Percentiles rank a stretch among this genome's conserved stretches.
Conservation (phyloP, 2,113 vertebrate genomes). For the Notothenia rossii region DNA sequence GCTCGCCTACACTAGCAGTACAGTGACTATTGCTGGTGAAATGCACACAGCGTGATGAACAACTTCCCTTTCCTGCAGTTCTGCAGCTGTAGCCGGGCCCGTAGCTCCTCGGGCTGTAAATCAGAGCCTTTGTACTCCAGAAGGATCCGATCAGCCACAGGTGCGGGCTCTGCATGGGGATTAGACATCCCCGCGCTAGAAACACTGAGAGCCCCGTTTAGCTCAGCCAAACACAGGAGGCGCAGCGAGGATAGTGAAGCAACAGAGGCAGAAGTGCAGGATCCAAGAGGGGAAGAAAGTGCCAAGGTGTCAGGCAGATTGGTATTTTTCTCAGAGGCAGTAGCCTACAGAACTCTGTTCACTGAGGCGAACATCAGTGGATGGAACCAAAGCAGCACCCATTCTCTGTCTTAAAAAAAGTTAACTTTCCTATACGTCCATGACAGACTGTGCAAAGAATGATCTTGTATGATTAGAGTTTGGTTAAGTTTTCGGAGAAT, state of each 20-base stretch:
- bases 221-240: slow-evolving; percentile 37
- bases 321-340: slow-evolving; percentile 14
- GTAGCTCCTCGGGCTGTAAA: slow-evolving; percentile 92
- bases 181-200: slow-evolving; percentile 90
- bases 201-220: slow-evolving; percentile 76
- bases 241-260: slow-evolving; percentile 29
- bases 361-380: not conserved
- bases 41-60: slow-evolving; percentile 95
- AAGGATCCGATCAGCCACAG: slow-evolving; percentile 97
- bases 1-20: slow-evolving; percentile 74
- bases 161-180: slow-evolving; percentile 89
- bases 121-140: slow-evolving; percentile 95
- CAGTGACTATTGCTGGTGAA: slow-evolving; percentile 90
- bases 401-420: not conserved
- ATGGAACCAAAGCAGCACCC: not conserved
- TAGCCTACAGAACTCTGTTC: not conserved
- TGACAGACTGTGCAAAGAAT: not conserved
- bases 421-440: not conserved
- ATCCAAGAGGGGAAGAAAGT: slow-evolving; percentile 4
- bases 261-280: slow-evolving; percentile 16
- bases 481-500: not conserved
- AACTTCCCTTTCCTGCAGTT: slow-evolving; percentile 97
- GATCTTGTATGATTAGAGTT: not conserved
- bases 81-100: slow-evolving; percentile 90
- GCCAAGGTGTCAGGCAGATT: slow-evolving; percentile 27